Evolutionary conservation across 2,113 vertebrate genomes (phyloP).

Genomic region (Passer domesticus): DNA sequence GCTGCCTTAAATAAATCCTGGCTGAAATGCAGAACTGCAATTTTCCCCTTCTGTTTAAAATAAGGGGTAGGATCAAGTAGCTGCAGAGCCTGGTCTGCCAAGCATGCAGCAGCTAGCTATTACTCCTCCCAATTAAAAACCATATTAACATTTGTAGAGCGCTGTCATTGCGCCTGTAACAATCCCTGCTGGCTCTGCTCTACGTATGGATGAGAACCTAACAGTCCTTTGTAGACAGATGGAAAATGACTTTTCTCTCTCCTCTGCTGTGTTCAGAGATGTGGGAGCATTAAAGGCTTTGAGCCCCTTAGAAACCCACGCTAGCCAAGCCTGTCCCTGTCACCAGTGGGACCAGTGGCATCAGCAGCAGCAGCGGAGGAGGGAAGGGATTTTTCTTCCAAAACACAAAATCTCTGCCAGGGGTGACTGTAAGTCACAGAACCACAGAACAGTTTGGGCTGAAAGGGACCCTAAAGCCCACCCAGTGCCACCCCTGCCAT

Average conservation of each 20-base stretch:
- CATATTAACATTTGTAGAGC: constrained; percentile 7
- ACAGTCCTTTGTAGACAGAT: neutral
- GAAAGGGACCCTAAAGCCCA: neutral
- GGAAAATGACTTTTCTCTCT: neutral
- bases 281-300: neutral
- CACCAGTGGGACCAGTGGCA: neutral
- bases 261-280: neutral
- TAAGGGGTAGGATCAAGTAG: neutral
- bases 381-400: neutral
- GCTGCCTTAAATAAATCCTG: neutral
- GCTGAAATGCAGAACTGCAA: neutral
- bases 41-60: neutral
- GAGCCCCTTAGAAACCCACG: neutral
- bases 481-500: too few relatives aligned
- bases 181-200: neutral
- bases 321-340: accelerated
- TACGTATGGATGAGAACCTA: neutral
- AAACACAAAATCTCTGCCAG: neutral
- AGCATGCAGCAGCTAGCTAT: neutral
- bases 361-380: neutral
- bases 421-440: accelerated
- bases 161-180: neutral
- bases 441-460: neutral
- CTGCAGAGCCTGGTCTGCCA: neutral
- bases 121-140: constrained; percentile 24